phyloP scores from a whole-genome alignment of 2,888 invertebrate genomes.

The Lacanobia wlatinum region DNA sequence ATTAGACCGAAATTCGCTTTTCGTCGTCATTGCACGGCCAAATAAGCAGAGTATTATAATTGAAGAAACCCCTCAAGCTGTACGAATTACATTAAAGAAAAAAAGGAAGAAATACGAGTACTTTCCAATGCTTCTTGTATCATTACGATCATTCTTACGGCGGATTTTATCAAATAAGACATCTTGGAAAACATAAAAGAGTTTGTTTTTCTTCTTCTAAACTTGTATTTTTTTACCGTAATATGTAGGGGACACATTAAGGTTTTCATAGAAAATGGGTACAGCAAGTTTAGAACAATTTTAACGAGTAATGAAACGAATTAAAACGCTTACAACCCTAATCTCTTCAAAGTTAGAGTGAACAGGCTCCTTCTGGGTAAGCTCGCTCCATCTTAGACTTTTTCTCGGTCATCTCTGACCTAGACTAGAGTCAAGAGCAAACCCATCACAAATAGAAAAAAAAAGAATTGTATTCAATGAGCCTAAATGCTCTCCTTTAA shows the following conservation, averaged over 20 bases:
- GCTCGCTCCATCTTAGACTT: too few relatives aligned
- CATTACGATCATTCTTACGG: slow-evolving; percentile 37
- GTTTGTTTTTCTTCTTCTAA: slow-evolving; percentile 8
- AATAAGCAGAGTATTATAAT: slow-evolving; percentile 54
- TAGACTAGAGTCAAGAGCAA: too few relatives aligned
- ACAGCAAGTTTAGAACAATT: too few relatives aligned
- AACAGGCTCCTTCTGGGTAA: too few relatives aligned
- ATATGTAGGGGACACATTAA: not conserved
- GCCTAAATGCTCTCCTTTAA: too few relatives aligned
- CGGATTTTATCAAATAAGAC: slow-evolving; percentile 34
- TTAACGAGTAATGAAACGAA: too few relatives aligned
- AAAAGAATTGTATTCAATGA: too few relatives aligned
- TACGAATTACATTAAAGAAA: slow-evolving; percentile 43
- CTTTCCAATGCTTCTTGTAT: slow-evolving; percentile 41
- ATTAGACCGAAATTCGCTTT: slow-evolving; percentile 17
- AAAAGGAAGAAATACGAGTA: slow-evolving; percentile 28
- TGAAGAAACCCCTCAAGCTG: slow-evolving; percentile 54
- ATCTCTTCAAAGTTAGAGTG: too few relatives aligned
- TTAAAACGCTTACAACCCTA: too few relatives aligned
- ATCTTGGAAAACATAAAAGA: slow-evolving; percentile 9
- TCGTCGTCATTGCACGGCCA: slow-evolving; percentile 34
- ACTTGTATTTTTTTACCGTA: not conserved
- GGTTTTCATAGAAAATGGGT: too few relatives aligned
- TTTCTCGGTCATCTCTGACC: too few relatives aligned
- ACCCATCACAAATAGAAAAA: too few relatives aligned